Base-by-base conservation (phyloP, 2,113 vertebrate species). In the Centropus unirufus region DNA sequence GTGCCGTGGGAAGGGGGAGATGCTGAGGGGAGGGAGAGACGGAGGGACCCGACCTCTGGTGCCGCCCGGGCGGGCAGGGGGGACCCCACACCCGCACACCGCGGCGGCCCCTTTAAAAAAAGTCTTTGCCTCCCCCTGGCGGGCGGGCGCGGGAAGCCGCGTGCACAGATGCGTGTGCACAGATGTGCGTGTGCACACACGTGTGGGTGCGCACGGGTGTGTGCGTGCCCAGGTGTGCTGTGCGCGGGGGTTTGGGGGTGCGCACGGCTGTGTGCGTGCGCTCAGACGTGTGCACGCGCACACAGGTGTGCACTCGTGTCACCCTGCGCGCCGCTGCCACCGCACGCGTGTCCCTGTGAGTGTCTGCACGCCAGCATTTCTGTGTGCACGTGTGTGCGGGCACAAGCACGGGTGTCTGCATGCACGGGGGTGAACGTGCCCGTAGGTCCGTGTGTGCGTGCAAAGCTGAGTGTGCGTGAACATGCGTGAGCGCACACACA, bases 101-200 rank as follows among this genome's bases (percentile, higher is more conserved):
- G 51, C n/a, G 0, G 21, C 34, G 44, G 74, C 9, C 49, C 58
- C 72, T 92, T 95, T 76, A 55, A 88, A 64, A 88, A 64, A 15
- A 88, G 94, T 68, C 89, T 95, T 63, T 94, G 79, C 40, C 40
- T 79, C 96, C 96, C 86, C 67, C 96, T 95, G 89, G 91, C 14
- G 95, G 44, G 44, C 14, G 95, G 36, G 36, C 36, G 36, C 36
- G 36, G 36, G 36, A 36, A 36, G 36, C 36, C 3, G 7, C 0
- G 52, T 2, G 23, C 21, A 22, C 20, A 32, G 23, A 29, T 9
- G 36, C 29, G 39, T 5, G 81, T 13, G 12, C 13, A 6, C 12
- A 2, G 15, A 46, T 46, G 44, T 46, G 44, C 19, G 44, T 46
- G 44, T 46, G 44, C 19, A 46, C 44, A 46, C 14, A 46, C 9